Conservation (phyloP, 2,797 vertebrate species). For the Cetoscarus ocellatus region DNA sequence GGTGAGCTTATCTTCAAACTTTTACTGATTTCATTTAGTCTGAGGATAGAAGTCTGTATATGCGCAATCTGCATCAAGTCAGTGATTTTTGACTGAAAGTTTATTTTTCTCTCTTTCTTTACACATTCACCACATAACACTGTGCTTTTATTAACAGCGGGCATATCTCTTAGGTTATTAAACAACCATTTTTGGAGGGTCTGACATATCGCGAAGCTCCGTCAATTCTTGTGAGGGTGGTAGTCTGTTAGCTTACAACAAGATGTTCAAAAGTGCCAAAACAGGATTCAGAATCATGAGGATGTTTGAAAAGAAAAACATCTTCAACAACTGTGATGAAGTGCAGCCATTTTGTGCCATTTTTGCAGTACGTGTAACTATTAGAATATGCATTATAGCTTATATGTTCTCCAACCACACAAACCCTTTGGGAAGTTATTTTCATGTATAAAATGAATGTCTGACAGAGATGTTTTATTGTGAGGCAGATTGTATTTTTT, state of each 20-base stretch:
- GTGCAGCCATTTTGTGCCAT: conserved; percentile 76
- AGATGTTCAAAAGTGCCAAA: conserved; percentile 76
- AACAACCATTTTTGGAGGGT: conserved; percentile 27
- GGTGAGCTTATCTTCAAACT: conserved; percentile 55
- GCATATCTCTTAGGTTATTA: conserved; percentile 45
- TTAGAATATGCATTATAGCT: conserved; percentile 65
- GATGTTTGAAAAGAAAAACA: conserved; percentile 15
- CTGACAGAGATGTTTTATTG: conserved; percentile 50
- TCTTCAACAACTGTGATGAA: conserved; percentile 62
- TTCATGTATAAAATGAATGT: conserved; percentile 63
- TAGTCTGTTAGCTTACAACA: conserved; percentile 37
- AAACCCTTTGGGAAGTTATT: conserved; percentile 41
- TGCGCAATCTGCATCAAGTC: conserved; percentile 25
- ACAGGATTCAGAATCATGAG: conserved; percentile 40
- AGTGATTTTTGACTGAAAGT: conserved; percentile 37
- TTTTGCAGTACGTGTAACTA: conserved; percentile 66
- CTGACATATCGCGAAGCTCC: conserved; percentile 26
- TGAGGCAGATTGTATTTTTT: conserved; percentile 61
- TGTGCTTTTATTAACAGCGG: conserved; percentile 55
- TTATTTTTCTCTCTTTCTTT: conserved; percentile 34
- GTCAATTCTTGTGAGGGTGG: conserved; percentile 32
- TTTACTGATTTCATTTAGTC: conserved; percentile 47
- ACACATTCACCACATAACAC: conserved; percentile 55
- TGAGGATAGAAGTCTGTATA: conserved; percentile 39
- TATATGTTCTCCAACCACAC: conserved; percentile 57